Percentiles rank a stretch among this genome's conserved stretches.
Evolutionary conservation across 2,888 invertebrate genomes (phyloP).

Genomic region (Drosophila maculinotata): DNA sequence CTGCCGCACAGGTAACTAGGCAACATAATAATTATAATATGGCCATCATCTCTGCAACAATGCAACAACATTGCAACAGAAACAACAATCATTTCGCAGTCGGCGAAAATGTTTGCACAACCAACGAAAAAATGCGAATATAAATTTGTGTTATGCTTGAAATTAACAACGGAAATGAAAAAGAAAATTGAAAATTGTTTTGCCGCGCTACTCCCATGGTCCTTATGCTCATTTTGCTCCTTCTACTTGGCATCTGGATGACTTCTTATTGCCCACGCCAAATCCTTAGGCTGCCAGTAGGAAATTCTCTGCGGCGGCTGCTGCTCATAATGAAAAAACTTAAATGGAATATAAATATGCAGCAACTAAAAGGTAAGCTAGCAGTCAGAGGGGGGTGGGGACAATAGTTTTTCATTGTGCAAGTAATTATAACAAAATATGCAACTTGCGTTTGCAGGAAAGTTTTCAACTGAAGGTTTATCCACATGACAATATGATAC

Average conservation of each 20-base stretch:
- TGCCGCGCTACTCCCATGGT: background rate
- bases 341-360: constrained; percentile 71
- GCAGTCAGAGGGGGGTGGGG: no score
- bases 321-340: constrained; percentile 71
- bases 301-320: constrained; percentile 37
- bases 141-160: constrained; percentile 79
- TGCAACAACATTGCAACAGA: background rate
- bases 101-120: background rate
- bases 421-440: constrained; percentile 10
- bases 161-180: constrained; percentile 80
- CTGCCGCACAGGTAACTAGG: constrained; percentile 38
- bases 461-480: constrained; percentile 1
- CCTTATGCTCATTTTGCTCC: constrained; percentile 4
- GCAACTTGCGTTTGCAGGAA: constrained; percentile 1
- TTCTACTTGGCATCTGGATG: constrained; percentile 17
- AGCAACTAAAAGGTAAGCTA: constrained; percentile 17
- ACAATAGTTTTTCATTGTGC: constrained; percentile 20
- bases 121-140: constrained; percentile 51
- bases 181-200: constrained; percentile 71
- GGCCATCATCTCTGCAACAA: constrained; percentile 29
- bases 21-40: constrained; percentile 55
- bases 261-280: constrained; percentile 31
- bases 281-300: constrained; percentile 53
- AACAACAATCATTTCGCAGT: constrained; percentile 13
- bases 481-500: constrained; percentile 22